These are phyloP conservation scores for Peromyscus polionotus DNA, from an alignment of 2,113 vertebrate genomes.

Conservation along the genomic window DNA sequence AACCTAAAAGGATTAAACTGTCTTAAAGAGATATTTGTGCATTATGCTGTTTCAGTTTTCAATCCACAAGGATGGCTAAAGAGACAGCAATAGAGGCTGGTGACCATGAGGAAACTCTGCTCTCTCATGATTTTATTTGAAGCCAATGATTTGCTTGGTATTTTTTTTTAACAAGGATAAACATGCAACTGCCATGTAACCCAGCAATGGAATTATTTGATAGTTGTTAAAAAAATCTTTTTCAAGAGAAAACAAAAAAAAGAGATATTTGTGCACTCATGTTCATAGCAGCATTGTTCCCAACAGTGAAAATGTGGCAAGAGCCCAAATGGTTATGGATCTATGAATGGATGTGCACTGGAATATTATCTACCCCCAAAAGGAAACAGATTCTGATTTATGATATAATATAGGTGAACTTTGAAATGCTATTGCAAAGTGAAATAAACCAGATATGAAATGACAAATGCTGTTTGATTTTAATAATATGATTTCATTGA, in stretches of 20 bases:
- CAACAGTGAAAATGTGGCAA: neutral
- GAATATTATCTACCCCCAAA: neutral
- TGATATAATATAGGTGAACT: neutral
- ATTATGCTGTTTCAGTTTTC: too few species aligned
- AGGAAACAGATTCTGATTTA: neutral
- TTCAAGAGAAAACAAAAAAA: neutral
- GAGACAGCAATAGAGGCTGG: neutral
- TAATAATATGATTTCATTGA: neutral
- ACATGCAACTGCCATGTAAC: neutral
- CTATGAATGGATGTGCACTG: neutral
- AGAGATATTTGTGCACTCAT: neutral
- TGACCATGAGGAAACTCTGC: neutral
- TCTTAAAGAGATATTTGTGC: neutral
- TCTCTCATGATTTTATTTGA: neutral
- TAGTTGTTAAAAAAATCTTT: neutral
- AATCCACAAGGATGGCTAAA: neutral
- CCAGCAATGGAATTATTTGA: neutral
- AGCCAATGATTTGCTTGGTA: neutral
- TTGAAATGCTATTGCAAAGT: neutral
- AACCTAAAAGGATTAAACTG: neutral
- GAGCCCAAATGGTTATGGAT: neutral
- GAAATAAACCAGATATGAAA: neutral
- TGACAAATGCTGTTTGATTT: neutral
- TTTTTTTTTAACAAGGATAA: constrained; percentile 44
- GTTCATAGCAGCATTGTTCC: neutral